Evolutionary conservation across 2,888 invertebrate genomes (phyloP).

Genomic region (Acleris holmiana): DNA sequence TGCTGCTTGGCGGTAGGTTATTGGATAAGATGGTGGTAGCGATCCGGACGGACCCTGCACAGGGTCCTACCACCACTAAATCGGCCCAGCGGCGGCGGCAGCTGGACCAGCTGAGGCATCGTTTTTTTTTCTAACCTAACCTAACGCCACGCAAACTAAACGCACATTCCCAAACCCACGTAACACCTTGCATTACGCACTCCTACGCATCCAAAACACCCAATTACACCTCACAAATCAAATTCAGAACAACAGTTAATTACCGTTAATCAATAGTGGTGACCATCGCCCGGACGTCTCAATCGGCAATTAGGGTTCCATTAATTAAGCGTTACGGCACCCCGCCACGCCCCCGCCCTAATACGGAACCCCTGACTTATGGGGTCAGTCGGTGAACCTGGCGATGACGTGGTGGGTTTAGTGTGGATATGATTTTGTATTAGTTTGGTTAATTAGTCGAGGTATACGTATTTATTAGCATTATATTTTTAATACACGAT

Average conservation of each 20-base stretch:
- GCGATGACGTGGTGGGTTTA: neutral
- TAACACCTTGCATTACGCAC: conserved; percentile 1
- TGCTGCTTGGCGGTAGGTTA: too few relatives aligned
- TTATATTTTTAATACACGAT: too few relatives aligned
- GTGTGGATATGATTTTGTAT: conserved; percentile 8
- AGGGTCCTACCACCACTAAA: too few relatives aligned
- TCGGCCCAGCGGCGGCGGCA: too few relatives aligned
- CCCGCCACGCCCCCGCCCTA: conserved; percentile 49
- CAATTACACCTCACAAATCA: conserved; percentile 36
- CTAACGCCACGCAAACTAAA: neutral
- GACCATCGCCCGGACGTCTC: conserved; percentile 33
- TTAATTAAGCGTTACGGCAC: conserved; percentile 41
- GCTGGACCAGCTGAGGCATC: too few relatives aligned
- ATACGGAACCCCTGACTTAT: conserved; percentile 14
- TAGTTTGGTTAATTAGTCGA: too few relatives aligned
- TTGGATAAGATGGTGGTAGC: too few relatives aligned
- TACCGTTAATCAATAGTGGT: conserved; percentile 33
- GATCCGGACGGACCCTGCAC: too few relatives aligned
- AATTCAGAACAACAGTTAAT: conserved; percentile 32
- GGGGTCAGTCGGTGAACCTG: conserved; percentile 27
- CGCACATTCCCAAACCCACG: neutral
- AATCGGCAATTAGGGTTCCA: conserved; percentile 34
- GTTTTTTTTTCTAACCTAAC: neutral
- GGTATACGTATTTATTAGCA: too few relatives aligned
- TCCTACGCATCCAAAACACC: conserved; percentile 5